These are phyloP conservation scores for Atlantisia rogersi DNA, from an alignment of 2,113 vertebrate species.

Conservation along the genomic window DNA sequence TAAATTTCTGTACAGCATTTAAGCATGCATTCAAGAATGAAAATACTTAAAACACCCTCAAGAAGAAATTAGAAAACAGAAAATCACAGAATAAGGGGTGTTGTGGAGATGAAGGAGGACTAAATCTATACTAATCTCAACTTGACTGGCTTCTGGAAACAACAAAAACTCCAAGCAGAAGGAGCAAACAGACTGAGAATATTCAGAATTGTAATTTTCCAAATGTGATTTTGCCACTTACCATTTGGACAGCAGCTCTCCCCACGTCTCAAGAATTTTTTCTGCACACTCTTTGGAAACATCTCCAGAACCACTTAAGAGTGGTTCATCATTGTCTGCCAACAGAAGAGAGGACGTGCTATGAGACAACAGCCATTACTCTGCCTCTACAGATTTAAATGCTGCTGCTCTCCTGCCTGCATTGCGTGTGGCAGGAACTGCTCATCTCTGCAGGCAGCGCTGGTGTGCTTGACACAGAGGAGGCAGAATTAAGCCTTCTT, in stretches of 20 bases:
- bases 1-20: not conserved
- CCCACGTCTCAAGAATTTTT: constrained; percentile 99
- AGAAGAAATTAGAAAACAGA: not conserved
- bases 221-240: constrained; percentile 70
- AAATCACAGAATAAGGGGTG: not conserved
- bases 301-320: constrained; percentile 96
- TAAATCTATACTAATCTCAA: not conserved
- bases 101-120: not conserved
- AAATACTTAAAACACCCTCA: not conserved
- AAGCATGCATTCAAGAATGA: not conserved
- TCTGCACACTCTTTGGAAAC: constrained; percentile 99
- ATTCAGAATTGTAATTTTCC: not conserved
- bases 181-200: not conserved
- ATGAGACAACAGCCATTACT: not conserved
- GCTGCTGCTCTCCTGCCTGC: not conserved
- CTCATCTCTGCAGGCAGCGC: not conserved
- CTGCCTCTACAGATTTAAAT: not conserved
- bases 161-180: not conserved
- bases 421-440: not conserved
- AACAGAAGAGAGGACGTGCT: constrained; percentile 34
- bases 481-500: not conserved
- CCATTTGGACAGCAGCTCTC: constrained; percentile 97
- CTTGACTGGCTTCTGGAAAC: not conserved
- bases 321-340: constrained; percentile 95
- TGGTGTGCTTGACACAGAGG: not conserved